Evolutionary conservation across 2,113 vertebrate species (phyloP).

Genomic region (Odontophorus gujanensis): DNA sequence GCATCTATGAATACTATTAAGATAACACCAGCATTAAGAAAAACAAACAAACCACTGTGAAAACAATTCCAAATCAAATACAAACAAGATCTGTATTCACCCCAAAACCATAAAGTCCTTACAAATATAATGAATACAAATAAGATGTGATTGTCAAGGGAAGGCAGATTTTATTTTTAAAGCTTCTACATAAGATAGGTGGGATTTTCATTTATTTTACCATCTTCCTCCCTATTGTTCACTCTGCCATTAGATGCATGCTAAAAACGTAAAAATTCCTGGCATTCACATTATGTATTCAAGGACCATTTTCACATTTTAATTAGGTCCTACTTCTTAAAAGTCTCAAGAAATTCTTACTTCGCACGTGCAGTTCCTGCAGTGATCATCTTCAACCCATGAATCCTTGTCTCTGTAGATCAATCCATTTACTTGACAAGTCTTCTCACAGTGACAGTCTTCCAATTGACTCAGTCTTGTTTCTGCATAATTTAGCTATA

Average conservation of each 20-base stretch:
- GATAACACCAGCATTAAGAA: slow-evolving; percentile 22
- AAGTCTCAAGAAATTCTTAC: slow-evolving; percentile 74
- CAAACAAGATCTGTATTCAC: background rate
- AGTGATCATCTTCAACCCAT: slow-evolving; percentile 94
- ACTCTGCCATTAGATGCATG: background rate
- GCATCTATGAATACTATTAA: slow-evolving; percentile 51
- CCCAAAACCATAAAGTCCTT: background rate
- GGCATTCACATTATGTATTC: background rate
- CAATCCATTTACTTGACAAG: slow-evolving; percentile 87
- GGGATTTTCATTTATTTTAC: background rate
- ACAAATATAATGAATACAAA: slow-evolving; percentile 7
- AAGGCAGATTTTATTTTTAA: slow-evolving; percentile 16
- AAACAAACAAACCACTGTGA: background rate
- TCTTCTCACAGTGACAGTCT: slow-evolving; percentile 95
- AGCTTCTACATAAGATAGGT: background rate
- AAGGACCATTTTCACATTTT: background rate
- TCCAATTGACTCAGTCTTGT: slow-evolving; percentile 94
- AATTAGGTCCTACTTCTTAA: background rate
- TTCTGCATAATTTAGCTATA: slow-evolving; percentile 95
- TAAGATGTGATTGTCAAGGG: background rate
- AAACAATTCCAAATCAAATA: background rate
- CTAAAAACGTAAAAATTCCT: background rate
- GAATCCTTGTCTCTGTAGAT: slow-evolving; percentile 91
- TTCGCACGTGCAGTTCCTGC: slow-evolving; percentile 93
- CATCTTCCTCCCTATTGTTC: background rate